These are phyloP conservation scores for Chrysolina haemoptera DNA, from an alignment of 2,888 invertebrate species.

Conservation along the genomic window DNA sequence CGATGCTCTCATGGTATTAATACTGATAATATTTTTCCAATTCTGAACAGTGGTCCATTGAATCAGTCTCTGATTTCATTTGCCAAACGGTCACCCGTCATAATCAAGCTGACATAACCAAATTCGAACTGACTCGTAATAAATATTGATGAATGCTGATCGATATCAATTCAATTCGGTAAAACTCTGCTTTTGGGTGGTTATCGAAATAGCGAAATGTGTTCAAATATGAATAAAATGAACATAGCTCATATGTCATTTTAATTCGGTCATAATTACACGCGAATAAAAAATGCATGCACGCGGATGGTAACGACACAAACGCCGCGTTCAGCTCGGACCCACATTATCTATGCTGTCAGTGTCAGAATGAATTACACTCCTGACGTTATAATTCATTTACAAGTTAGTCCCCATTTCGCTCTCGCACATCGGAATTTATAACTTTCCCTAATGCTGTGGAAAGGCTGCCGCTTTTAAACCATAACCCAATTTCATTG, in stretches of 20 bases:
- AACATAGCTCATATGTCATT: constrained; percentile 19
- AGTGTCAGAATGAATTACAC: constrained; percentile 57
- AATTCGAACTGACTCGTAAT: constrained; percentile 20
- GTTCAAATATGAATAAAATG: constrained; percentile 18
- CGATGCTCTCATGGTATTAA: too few species aligned
- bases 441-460: constrained; percentile 52
- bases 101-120: constrained; percentile 26
- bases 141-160: constrained; percentile 29
- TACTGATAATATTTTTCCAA: too few species aligned
- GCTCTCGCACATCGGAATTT: constrained; percentile 48
- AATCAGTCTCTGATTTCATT: not conserved
- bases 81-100: constrained; percentile 14
- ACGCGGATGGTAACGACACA: constrained; percentile 40
- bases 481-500: constrained; percentile 42
- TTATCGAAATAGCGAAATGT: constrained; percentile 29
- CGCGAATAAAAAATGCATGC: constrained; percentile 30
- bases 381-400: constrained; percentile 58
- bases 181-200: not conserved
- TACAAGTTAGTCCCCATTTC: constrained; percentile 53
- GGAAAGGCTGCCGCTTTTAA: constrained; percentile 45
- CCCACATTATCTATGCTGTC: constrained; percentile 57
- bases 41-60: not conserved
- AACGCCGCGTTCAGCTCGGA: constrained; percentile 42
- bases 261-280: constrained; percentile 36
- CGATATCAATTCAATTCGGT: constrained; percentile 23